A percentile compares a stretch with the other conserved stretches of the same genome.
phyloP scores from a whole-genome alignment of 1,140 invertebrate species.

The Drosophila willistoni region DNA sequence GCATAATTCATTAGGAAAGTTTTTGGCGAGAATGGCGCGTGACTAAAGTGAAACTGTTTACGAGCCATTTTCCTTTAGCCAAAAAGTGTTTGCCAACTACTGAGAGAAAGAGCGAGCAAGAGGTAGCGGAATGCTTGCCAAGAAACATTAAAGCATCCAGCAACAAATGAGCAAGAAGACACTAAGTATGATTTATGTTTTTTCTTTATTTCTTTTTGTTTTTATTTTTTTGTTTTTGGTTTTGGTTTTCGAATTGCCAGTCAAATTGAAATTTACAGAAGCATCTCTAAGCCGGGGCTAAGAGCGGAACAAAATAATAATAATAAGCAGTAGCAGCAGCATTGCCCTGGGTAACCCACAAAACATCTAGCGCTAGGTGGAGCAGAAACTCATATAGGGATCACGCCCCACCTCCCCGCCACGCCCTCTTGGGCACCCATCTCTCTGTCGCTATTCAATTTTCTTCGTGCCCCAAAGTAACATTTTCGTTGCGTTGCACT shows the following conservation, averaged over 20 bases:
- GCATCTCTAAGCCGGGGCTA: not conserved
- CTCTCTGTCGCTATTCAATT: conserved; percentile 46
- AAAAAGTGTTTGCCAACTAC: conserved; percentile 66
- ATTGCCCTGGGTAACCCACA: not conserved
- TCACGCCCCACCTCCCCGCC: not conserved
- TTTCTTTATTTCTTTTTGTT: not conserved
- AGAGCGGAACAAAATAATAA: conserved; percentile 2
- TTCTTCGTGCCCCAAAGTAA: conserved; percentile 22
- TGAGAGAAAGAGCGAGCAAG: conserved; percentile 18
- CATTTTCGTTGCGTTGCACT: conserved; percentile 59
- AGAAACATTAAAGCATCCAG: conserved; percentile 36
- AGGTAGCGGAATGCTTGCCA: conserved; percentile 29
- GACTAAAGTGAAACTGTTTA: conserved; percentile 77
- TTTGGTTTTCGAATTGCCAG: conserved; percentile 48
- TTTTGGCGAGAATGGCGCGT: conserved; percentile 69
- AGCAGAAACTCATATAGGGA: not conserved
- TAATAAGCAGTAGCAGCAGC: conserved; percentile 42
- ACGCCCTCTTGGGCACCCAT: conserved; percentile 22
- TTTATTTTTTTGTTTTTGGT: not conserved
- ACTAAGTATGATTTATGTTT: conserved; percentile 78
- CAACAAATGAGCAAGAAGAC: conserved; percentile 38
- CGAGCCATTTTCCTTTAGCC: conserved; percentile 64
- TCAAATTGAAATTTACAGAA: conserved; percentile 79
- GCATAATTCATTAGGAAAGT: conserved; percentile 70
- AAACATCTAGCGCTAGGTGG: no score